A percentile compares a stretch with the other conserved stretches of the same genome.
Conservation (phyloP, 2,888 invertebrate genomes). For the Tetragonisca angustula region DNA sequence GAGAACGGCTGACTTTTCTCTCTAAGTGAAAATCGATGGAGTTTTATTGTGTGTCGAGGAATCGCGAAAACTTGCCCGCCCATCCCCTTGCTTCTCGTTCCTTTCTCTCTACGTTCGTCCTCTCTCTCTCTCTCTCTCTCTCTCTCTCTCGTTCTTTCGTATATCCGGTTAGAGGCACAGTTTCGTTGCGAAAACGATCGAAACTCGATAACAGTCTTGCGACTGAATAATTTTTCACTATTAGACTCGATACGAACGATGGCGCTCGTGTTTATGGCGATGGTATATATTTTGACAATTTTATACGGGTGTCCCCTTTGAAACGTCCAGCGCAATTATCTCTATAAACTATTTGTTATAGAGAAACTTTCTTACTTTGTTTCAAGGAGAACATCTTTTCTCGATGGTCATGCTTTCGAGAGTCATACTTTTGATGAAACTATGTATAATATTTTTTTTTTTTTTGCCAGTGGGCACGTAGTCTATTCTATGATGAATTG, state of each 20-base stretch:
- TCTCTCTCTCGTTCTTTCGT: not conserved
- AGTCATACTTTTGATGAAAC: too few relatives aligned
- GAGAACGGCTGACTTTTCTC: conserved; percentile 71
- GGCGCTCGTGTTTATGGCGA: not conserved
- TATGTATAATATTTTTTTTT: too few relatives aligned
- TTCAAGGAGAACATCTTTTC: too few relatives aligned
- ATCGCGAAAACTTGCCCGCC: conserved; percentile 38
- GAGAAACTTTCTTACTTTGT: too few relatives aligned
- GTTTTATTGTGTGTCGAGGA: conserved; percentile 70
- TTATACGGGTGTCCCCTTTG: not conserved
- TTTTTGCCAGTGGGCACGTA: too few relatives aligned
- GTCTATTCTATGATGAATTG: too few relatives aligned
- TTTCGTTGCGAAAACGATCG: conserved; percentile 51
- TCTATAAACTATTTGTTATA: too few relatives aligned
- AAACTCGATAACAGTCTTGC: conserved; percentile 55
- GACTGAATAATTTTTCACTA: conserved; percentile 29
- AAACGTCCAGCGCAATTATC: too few relatives aligned
- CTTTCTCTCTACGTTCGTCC: not conserved
- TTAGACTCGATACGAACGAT: not conserved
- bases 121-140: not conserved
- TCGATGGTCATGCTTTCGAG: too few relatives aligned
- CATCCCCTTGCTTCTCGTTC: not conserved
- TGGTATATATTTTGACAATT: not conserved
- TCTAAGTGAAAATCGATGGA: conserved; percentile 78
- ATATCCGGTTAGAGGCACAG: conserved; percentile 28